Base-by-base conservation (phyloP, 2,797 vertebrate species). In the Gouania willdenowi region DNA sequence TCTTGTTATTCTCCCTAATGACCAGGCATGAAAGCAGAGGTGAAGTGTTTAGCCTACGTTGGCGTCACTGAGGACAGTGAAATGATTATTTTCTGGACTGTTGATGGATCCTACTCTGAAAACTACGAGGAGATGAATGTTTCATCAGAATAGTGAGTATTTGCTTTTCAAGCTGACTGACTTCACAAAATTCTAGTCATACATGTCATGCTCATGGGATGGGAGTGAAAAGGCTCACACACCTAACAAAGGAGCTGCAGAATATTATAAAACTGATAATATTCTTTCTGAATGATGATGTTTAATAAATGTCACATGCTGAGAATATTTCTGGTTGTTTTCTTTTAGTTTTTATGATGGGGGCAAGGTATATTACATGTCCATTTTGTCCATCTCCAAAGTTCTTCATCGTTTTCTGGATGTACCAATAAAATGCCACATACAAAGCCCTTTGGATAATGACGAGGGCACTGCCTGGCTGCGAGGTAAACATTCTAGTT, bases 331-430 rank as follows among this genome's bases (percentile, higher is more conserved):
- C 4, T 4, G 6, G 28, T 13, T 3, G 56, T 1, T 66, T 9
- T 13, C 5, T 64, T 37, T 13, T 17, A 87, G 84, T 14, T 1
- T 2, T 5, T 1, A 4, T 0, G 5, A 45, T 0, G 4, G 21
- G 1, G 38, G 11, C 0, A 20, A 0, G 1, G 31, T 55, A 4
- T 65, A 27, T 2, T 11, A 15, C 1, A 1, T 3, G 8, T 70
- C 57, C 48, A 74, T 1, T 15, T 55, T 90, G 15, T 18, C 22
- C 38, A 86, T 90, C 34, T 41, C 60, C 1, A 2, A 68, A 24
- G 84, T 90, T 4, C 44, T 6, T 4, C 39, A 1, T 5, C 15
- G 54, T 4, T 73, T 86, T 61, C 61, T 88, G 11, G 32, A 83
- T 1, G 29, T 73, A 3, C 36, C 68, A 4, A 55, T 88, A 14